phyloP scores from a whole-genome alignment of 2,888 invertebrate species.

The Resseliella maxima region DNA sequence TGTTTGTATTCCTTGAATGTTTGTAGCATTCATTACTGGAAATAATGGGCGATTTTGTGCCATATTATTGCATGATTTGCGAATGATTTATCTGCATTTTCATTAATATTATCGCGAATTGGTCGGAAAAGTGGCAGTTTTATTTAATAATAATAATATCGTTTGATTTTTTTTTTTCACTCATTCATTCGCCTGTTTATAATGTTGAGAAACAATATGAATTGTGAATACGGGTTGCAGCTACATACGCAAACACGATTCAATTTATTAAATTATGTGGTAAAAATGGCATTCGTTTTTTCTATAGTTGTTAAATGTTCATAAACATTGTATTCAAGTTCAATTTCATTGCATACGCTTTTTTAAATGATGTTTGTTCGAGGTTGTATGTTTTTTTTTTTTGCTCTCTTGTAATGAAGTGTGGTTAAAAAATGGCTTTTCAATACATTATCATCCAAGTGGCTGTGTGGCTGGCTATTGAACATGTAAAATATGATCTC shows the following conservation, averaged over 20 bases:
- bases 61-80: slow-evolving; percentile 4
- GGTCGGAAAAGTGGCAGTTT: slow-evolving; percentile 32
- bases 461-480: neutral
- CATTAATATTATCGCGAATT: slow-evolving; percentile 39
- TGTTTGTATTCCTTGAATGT: neutral
- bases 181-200: neutral
- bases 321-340: slow-evolving; percentile 51
- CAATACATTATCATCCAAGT: neutral
- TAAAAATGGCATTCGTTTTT: slow-evolving; percentile 44
- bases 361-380: slow-evolving; percentile 10
- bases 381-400: slow-evolving; percentile 1
- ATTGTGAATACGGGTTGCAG: slow-evolving; percentile 24
- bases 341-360: slow-evolving; percentile 27
- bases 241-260: slow-evolving; percentile 2
- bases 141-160: neutral
- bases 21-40: slow-evolving; percentile 3
- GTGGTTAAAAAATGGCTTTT: slow-evolving; percentile 20
- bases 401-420: neutral
- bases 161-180: neutral
- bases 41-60: slow-evolving; percentile 48
- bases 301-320: slow-evolving; percentile 45
- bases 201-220: neutral
- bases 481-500: slow-evolving; percentile 33
- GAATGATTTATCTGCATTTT: slow-evolving; percentile 44
- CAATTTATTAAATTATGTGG: slow-evolving; percentile 51